Evolutionary conservation across 1,140 invertebrate genomes (phyloP).

Genomic region (Nebria ingens): DNA sequence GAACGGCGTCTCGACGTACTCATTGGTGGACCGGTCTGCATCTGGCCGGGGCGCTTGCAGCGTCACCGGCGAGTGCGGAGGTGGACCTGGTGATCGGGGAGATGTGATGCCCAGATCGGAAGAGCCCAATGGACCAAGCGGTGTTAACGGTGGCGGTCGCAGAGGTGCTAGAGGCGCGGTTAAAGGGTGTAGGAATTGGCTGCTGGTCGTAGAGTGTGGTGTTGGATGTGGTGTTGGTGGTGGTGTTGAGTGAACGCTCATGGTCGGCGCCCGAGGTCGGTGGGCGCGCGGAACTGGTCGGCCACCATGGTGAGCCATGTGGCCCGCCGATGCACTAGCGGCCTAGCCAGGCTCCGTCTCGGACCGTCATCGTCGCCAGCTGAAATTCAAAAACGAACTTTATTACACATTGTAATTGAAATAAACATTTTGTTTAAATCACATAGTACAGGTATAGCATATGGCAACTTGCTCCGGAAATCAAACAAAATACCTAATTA

Average conservation of each 20-base stretch:
- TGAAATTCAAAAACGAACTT: slow-evolving; percentile 27
- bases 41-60: slow-evolving; percentile 65
- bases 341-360: slow-evolving; percentile 44
- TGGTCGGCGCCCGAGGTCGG: slow-evolving; percentile 41
- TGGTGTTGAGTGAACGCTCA: slow-evolving; percentile 24
- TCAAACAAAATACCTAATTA: too few relatives aligned
- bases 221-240: slow-evolving; percentile 26
- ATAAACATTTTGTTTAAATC: too few relatives aligned
- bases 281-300: slow-evolving; percentile 51
- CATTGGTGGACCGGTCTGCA: slow-evolving; percentile 64
- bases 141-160: slow-evolving; percentile 26
- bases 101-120: too few relatives aligned
- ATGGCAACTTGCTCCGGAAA: too few relatives aligned
- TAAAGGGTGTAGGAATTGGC: slow-evolving; percentile 10
- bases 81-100: slow-evolving; percentile 26
- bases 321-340: slow-evolving; percentile 39
- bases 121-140: too few relatives aligned
- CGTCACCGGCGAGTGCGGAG: slow-evolving; percentile 39
- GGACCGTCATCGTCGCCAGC: slow-evolving; percentile 49
- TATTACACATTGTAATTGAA: too few relatives aligned
- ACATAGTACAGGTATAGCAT: too few relatives aligned
- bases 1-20: slow-evolving; percentile 76
- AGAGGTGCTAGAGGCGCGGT: slow-evolving; percentile 15
- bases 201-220: slow-evolving; percentile 34
- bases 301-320: slow-evolving; percentile 48